A percentile compares a stretch with the other conserved stretches of the same genome.
These are phyloP conservation scores for Phengaris alcon DNA, from an alignment of 2,888 invertebrate species.

Conservation along the genomic window DNA sequence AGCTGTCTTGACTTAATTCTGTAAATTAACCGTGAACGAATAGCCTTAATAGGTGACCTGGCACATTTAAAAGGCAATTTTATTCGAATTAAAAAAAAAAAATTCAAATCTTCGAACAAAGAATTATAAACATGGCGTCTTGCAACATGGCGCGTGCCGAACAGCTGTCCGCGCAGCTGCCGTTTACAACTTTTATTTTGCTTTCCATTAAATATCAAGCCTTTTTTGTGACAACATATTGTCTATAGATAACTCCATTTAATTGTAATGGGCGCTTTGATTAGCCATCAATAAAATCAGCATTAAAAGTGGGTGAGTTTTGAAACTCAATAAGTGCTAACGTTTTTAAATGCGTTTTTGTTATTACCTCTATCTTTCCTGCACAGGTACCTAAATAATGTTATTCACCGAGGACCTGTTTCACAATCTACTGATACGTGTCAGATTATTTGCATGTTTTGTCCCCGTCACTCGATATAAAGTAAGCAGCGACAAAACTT, in stretches of 20 bases:
- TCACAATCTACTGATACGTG: no score
- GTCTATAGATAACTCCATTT: constrained; percentile 11
- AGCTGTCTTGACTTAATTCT: no score
- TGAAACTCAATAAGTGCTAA: no score
- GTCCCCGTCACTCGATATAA: no score
- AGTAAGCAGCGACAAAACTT: no score
- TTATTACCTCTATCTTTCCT: no score
- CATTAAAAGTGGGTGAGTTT: not conserved
- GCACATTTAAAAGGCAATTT: not conserved
- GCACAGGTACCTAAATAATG: no score
- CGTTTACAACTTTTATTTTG: constrained; percentile 29
- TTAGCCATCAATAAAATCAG: not conserved
- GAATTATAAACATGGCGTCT: constrained; percentile 45
- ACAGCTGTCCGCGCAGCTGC: constrained; percentile 50
- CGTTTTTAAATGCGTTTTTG: no score
- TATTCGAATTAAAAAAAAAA: constrained; percentile 32
- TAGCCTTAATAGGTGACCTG: not conserved
- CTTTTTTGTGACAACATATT: constrained; percentile 25
- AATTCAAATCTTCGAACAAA: constrained; percentile 44
- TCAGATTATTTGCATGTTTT: no score
- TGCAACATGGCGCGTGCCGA: constrained; percentile 42
- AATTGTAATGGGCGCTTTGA: constrained; percentile 5
- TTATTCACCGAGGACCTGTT: no score
- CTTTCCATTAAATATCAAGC: constrained; percentile 26
- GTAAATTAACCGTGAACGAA: not conserved